Evolutionary conservation across 2,797 vertebrate species (phyloP).

Genomic region (Salmo trutta): DNA sequence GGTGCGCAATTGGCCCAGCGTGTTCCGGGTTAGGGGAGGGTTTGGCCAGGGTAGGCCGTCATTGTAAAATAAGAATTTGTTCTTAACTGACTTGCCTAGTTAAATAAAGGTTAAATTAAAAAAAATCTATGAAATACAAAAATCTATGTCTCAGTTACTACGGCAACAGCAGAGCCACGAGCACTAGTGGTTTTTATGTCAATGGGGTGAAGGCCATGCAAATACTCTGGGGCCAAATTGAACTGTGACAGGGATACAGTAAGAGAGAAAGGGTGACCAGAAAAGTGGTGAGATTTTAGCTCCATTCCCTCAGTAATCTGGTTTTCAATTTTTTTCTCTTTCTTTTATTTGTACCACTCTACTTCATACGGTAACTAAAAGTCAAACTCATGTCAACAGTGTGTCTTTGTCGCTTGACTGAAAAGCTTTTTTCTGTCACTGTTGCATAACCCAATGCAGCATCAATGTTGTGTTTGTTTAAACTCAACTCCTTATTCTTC

Average conservation of each 20-base stretch:
- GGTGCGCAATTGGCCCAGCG: too few species aligned
- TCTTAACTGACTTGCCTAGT: too few species aligned
- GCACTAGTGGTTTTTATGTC: slow-evolving; percentile 9
- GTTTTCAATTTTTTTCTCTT: slow-evolving; percentile 33
- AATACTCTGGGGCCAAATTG: not conserved
- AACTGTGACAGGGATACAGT: slow-evolving; percentile 13
- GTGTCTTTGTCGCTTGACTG: slow-evolving; percentile 33
- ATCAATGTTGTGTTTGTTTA: slow-evolving; percentile 1
- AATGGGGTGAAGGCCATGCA: not conserved
- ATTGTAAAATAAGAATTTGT: too few species aligned
- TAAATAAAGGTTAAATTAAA: too few species aligned
- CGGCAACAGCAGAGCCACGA: slow-evolving; percentile 9
- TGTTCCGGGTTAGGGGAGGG: too few species aligned
- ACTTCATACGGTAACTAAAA: slow-evolving; percentile 47
- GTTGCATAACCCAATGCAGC: slow-evolving; percentile 34
- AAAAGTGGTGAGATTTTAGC: slow-evolving; percentile 21
- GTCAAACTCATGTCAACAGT: slow-evolving; percentile 48
- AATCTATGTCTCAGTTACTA: slow-evolving; percentile 9
- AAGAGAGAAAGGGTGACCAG: not conserved
- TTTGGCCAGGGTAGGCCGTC: too few species aligned
- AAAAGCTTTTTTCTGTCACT: slow-evolving; percentile 31
- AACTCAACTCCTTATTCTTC: not conserved
- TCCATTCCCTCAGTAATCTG: slow-evolving; percentile 19
- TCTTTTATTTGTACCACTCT: slow-evolving; percentile 48
- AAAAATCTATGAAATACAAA: slow-evolving; percentile 18